A percentile compares a stretch with the other conserved stretches of the same genome.
Evolutionary conservation across 1,140 invertebrate genomes (phyloP).

Genomic region (Neotoxoptera formosana): DNA sequence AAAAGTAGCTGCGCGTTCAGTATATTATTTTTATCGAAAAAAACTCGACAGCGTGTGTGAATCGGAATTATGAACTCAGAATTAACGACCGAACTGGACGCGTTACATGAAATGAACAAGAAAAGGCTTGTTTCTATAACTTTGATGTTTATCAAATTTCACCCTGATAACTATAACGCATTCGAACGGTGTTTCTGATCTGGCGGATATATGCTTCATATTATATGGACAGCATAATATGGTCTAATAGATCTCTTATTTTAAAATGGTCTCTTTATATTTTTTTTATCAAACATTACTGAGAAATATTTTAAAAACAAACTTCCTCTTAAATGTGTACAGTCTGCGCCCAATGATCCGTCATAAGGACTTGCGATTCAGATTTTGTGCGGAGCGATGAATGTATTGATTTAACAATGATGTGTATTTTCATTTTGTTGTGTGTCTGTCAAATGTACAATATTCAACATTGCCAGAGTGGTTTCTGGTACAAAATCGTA

Average conservation of each 20-base stretch:
- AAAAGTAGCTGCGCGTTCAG: neutral
- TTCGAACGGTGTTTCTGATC: neutral
- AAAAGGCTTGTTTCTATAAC: neutral
- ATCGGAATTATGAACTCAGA: neutral
- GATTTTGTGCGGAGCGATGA: neutral
- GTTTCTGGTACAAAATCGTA: neutral
- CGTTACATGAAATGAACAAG: no score
- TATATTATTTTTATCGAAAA: neutral
- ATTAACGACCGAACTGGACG: neutral
- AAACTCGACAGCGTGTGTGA: neutral
- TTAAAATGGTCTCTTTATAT: neutral
- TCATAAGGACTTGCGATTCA: neutral
- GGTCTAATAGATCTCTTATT: no score
- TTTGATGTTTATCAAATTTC: neutral
- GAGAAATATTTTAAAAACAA: neutral
- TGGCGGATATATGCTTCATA: no score
- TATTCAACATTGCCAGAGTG: neutral
- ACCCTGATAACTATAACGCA: neutral
- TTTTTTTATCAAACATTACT: neutral
- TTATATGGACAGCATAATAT: neutral
- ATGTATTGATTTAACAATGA: neutral
- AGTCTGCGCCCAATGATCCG: neutral
- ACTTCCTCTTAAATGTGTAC: neutral
- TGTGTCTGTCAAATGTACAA: neutral
- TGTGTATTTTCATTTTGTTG: neutral